Base-by-base conservation (phyloP, 2,888 invertebrate species). In the Plusia festucae region DNA sequence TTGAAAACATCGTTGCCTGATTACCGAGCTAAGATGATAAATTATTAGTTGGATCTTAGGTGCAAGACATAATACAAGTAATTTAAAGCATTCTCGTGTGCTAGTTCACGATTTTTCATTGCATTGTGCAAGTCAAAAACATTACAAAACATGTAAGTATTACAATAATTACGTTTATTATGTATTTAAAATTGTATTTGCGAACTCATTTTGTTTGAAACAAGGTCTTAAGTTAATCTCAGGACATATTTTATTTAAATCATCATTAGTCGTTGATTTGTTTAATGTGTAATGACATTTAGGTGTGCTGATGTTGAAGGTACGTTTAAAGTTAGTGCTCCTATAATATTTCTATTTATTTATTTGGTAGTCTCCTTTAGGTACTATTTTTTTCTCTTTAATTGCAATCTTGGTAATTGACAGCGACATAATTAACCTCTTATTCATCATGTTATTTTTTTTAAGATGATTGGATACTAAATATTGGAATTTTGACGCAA, bases 81-180 rank as follows among this genome's bases (percentile, higher is more conserved):
- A 77, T 77, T 61, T 60, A 63, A 70, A 30, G 53, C 22, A 58
- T 44, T 63, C 68, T 68, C 54, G 63, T 78, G 76, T 64, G 53
- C 64, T n/a, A 63, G 56, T 65, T 70, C 65, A 65, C 56, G 64
- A 65, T 68, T 73, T 69, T 71, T 63, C 54, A 51, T 65, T 67
- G 54, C 61, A 70, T 79, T 80, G 68, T 70, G 74, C 68, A 78
- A 78, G 53, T 20, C 53, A 16, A 68, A 64, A 68, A 64, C 70
- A 72, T 24, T 67, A 70, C 80, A 52, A 74, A 55, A 60, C 65
- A 70, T 61, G 71, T 74, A 80, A 74, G 71, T 74, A 80, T 72
- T 46, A 63, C 52, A 62, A 76, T 71, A 22, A 60, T 30, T 73
- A 75, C n/a, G 22, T 18, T 46, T 54, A 64, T 71, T 69, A 71